Evolutionary conservation across 2,888 invertebrate species (phyloP).

Genomic region (Brenthis hecate): DNA sequence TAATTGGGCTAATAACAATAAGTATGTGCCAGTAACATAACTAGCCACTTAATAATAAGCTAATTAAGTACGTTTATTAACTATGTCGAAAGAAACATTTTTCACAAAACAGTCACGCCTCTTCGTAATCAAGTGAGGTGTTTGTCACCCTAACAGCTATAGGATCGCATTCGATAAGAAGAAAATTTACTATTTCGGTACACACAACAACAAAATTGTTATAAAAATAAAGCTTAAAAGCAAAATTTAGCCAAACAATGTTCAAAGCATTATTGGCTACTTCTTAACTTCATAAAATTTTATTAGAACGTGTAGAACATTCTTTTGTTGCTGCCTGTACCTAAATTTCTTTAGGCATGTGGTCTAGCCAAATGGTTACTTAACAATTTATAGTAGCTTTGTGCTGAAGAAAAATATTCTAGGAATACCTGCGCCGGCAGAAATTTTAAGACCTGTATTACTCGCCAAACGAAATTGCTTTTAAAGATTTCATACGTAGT

Average conservation of each 20-base stretch:
- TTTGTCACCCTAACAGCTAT: conserved; percentile 70
- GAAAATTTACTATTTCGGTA: conserved; percentile 59
- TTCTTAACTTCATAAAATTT: conserved; percentile 39
- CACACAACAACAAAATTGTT: conserved; percentile 13
- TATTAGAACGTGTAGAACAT: conserved; percentile 34
- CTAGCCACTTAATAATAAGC: conserved; percentile 21
- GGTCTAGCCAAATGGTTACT: conserved; percentile 39
- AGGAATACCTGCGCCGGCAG: conserved; percentile 30
- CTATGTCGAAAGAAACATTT: conserved; percentile 50
- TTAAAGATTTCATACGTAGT: conserved; percentile 19
- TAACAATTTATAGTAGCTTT: conserved; percentile 37
- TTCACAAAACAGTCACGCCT: conserved; percentile 69
- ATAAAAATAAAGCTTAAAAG: conserved; percentile 22
- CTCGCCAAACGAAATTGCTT: conserved; percentile 28
- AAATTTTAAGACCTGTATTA: conserved; percentile 30
- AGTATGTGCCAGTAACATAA: conserved; percentile 13
- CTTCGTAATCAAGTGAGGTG: conserved; percentile 70
- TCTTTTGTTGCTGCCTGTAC: conserved; percentile 37
- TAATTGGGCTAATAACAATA: neutral
- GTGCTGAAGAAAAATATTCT: conserved; percentile 32
- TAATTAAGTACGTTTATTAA: conserved; percentile 27
- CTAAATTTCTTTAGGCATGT: conserved; percentile 32
- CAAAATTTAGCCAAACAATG: conserved; percentile 20
- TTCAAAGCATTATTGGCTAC: conserved; percentile 35
- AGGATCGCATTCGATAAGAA: conserved; percentile 71